Evolutionary conservation across 1,140 invertebrate genomes (phyloP).

Genomic region (Aphaenogaster rudis): DNA sequence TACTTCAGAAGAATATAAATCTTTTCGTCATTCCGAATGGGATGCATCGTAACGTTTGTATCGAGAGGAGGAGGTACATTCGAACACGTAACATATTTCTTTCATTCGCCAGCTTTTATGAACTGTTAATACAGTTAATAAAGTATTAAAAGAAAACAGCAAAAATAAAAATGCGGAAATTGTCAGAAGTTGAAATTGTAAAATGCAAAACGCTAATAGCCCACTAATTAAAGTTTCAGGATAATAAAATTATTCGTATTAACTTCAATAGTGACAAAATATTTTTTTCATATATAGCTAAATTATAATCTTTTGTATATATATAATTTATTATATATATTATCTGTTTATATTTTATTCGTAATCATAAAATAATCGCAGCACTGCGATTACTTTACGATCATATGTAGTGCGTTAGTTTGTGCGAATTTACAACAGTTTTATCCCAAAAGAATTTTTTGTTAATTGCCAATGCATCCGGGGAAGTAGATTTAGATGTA

Average conservation of each 20-base stretch:
- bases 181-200: neutral
- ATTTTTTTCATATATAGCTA: slow-evolving; percentile 5
- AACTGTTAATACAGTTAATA: neutral
- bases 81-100: slow-evolving; percentile 13
- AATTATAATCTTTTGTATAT: slow-evolving; percentile 14
- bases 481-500: neutral
- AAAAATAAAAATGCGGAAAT: slow-evolving; percentile 1
- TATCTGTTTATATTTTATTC: slow-evolving; percentile 3
- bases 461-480: slow-evolving; percentile 35
- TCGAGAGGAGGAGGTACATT: slow-evolving; percentile 8
- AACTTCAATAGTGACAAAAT: neutral
- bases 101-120: neutral
- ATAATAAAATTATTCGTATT: neutral
- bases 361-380: neutral
- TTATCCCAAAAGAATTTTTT: neutral
- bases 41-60: slow-evolving; percentile 24
- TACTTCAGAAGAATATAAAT: slow-evolving; percentile 1
- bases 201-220: neutral
- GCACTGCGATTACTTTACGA: neutral
- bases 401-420: neutral
- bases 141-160: neutral
- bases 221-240: neutral
- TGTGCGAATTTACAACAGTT: neutral
- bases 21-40: slow-evolving; percentile 17
- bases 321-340: too few relatives aligned